Percentiles rank a stretch among this genome's conserved stretches.
phyloP scores from a whole-genome alignment of 2,888 invertebrate genomes.

The Chymomyza fuscimana region DNA sequence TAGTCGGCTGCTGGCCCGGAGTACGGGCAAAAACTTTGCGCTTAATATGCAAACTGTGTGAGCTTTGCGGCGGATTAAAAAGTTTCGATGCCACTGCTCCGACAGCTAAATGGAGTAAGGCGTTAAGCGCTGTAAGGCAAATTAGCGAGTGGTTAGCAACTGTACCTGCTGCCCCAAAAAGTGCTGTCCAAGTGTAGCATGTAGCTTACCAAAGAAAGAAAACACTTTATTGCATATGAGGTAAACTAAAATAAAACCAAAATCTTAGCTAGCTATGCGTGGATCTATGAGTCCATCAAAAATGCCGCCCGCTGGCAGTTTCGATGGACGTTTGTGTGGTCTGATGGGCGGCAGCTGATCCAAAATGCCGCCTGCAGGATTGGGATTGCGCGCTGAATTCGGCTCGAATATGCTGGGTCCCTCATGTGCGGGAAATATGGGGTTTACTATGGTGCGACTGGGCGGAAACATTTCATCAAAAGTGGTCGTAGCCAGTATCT shows the following conservation, averaged over 20 bases:
- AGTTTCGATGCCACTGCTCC: slow-evolving; percentile 50
- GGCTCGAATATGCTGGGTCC: slow-evolving; percentile 59
- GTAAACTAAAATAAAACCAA: slow-evolving; percentile 8
- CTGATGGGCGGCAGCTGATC: slow-evolving; percentile 40
- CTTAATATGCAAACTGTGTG: slow-evolving; percentile 73
- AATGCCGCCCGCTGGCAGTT: slow-evolving; percentile 36
- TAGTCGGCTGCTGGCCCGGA: slow-evolving; percentile 13
- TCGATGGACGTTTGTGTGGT: slow-evolving; percentile 23
- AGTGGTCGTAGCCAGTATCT: slow-evolving; percentile 76
- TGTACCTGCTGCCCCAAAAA: slow-evolving; percentile 29
- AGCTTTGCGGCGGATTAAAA: slow-evolving; percentile 76
- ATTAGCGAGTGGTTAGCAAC: slow-evolving; percentile 51
- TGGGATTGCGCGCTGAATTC: slow-evolving; percentile 20
- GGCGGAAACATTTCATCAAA: slow-evolving; percentile 80
- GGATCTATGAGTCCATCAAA: slow-evolving; percentile 35
- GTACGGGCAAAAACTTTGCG: slow-evolving; percentile 56
- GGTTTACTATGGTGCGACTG: slow-evolving; percentile 54
- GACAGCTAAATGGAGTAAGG: slow-evolving; percentile 70
- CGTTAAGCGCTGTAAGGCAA: slow-evolving; percentile 68
- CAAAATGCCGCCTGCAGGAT: slow-evolving; percentile 55
- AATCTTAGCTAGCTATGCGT: slow-evolving; percentile 33
- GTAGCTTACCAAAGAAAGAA: neutral
- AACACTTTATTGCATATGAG: slow-evolving; percentile 20
- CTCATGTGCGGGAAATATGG: slow-evolving; percentile 46
- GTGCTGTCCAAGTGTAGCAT: slow-evolving; percentile 9